Conservation (phyloP, 2,797 vertebrate species). For the Gadopsis marmoratus region DNA sequence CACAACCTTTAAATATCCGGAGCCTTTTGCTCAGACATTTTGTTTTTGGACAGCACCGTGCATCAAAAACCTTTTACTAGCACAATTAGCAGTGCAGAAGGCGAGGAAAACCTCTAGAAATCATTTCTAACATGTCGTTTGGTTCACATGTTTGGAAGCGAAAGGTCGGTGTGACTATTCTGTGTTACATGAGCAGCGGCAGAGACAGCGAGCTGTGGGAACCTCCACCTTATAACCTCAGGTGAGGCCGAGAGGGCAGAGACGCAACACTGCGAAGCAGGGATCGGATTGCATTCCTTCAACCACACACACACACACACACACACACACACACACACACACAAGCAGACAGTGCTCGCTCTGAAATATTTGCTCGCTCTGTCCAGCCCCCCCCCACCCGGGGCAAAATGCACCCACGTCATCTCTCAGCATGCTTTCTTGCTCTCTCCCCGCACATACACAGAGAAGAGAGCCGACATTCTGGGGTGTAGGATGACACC, state of each 20-base stretch:
- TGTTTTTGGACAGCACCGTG: no score
- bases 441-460: background rate
- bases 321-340: constrained; percentile 16
- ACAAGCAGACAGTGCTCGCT: background rate
- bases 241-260: constrained; percentile 54
- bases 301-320: constrained; percentile 27
- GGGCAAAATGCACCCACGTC: constrained; percentile 34
- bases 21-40: no score
- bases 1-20: no score
- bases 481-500: constrained; percentile 66
- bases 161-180: constrained; percentile 11
- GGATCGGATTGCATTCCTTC: constrained; percentile 64
- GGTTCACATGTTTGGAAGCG: background rate
- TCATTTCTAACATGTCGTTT: background rate
- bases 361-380: constrained; percentile 27
- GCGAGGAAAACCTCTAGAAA: background rate
- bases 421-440: constrained; percentile 28
- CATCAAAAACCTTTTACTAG: no score
- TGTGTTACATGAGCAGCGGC: constrained; percentile 47
- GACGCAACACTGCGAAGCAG: constrained; percentile 17
- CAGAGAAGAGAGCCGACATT: constrained; percentile 46
- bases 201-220: constrained; percentile 64
- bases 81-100: background rate
- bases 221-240: constrained; percentile 58
- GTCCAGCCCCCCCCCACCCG: constrained; percentile 31